A percentile compares a stretch with the other conserved stretches of the same genome.
phyloP scores from a whole-genome alignment of 2,888 invertebrate species.

The Cyclophora albipunctata region DNA sequence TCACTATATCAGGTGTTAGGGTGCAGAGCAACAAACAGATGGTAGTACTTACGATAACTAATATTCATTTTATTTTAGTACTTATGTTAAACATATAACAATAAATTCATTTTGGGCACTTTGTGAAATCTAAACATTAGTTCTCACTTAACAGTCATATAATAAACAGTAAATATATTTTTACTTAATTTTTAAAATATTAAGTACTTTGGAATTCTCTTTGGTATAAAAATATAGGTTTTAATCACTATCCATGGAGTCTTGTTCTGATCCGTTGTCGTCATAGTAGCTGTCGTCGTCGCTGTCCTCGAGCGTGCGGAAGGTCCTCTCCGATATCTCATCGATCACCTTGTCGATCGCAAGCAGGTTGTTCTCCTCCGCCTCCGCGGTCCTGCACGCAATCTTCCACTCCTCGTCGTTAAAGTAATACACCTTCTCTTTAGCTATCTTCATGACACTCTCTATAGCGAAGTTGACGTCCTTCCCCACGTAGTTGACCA shows the following conservation, averaged over 20 bases:
- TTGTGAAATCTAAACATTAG: not conserved
- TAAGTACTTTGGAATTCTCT: not conserved
- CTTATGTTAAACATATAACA: too few relatives aligned
- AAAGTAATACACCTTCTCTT: conserved; percentile 24
- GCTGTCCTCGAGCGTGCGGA: conserved; percentile 21
- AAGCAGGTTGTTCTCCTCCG: conserved; percentile 28
- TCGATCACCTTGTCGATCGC: conserved; percentile 28
- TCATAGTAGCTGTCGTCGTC: conserved; percentile 25
- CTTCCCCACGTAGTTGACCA: conserved; percentile 24
- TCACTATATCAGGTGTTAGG: too few relatives aligned
- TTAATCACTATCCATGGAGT: conserved; percentile 29
- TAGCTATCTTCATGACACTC: conserved; percentile 27
- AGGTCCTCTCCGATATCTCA: conserved; percentile 27
- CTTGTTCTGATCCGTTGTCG: conserved; percentile 24
- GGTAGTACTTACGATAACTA: too few relatives aligned
- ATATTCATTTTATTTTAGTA: too few relatives aligned
- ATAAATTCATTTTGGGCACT: not conserved
- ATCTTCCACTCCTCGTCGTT: conserved; percentile 24
- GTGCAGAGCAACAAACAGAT: too few relatives aligned
- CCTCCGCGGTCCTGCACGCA: conserved; percentile 21
- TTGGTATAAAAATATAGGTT: not conserved
- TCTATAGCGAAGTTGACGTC: conserved; percentile 21
- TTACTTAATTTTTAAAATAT: too few relatives aligned
- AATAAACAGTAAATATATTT: too few relatives aligned
- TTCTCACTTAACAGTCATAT: not conserved